These are phyloP conservation scores for Acestrorhynchus altus DNA, from an alignment of 2,797 vertebrate genomes.

Conservation along the genomic window DNA sequence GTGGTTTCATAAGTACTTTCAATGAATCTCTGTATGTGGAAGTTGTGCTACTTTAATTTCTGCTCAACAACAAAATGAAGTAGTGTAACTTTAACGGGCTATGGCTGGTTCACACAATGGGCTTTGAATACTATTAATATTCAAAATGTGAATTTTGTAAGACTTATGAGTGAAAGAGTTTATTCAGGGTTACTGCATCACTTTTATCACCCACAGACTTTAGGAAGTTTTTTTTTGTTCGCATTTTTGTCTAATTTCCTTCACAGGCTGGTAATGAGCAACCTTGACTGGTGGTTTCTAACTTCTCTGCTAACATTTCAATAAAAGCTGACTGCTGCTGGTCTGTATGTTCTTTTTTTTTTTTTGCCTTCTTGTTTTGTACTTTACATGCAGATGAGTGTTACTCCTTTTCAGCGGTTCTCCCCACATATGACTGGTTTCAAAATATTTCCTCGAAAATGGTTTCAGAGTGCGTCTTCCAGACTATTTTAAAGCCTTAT, in stretches of 20 bases:
- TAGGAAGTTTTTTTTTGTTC: conserved; percentile 12
- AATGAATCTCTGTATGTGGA: background rate
- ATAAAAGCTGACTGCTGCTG: background rate
- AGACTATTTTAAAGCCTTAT: no score
- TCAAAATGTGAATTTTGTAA: background rate
- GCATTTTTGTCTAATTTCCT: conserved; percentile 25
- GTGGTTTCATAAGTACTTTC: background rate
- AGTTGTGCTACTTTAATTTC: background rate
- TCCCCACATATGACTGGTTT: no score
- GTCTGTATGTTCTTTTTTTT: background rate
- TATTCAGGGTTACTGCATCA: background rate
- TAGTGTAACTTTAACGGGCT: background rate
- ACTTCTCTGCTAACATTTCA: background rate
- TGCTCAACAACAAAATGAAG: background rate
- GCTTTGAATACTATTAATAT: background rate
- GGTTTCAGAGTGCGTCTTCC: no score
- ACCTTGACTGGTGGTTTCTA: background rate
- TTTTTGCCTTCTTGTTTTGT: background rate
- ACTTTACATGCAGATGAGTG: conserved; percentile 17
- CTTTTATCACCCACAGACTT: background rate
- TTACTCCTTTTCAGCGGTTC: background rate
- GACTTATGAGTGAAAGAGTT: background rate
- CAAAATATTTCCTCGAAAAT: no score
- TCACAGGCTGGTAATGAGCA: conserved; percentile 1
- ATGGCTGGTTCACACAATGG: background rate